phyloP scores from a whole-genome alignment of 2,888 invertebrate genomes.

The Nasonovia ribisnigri region DNA sequence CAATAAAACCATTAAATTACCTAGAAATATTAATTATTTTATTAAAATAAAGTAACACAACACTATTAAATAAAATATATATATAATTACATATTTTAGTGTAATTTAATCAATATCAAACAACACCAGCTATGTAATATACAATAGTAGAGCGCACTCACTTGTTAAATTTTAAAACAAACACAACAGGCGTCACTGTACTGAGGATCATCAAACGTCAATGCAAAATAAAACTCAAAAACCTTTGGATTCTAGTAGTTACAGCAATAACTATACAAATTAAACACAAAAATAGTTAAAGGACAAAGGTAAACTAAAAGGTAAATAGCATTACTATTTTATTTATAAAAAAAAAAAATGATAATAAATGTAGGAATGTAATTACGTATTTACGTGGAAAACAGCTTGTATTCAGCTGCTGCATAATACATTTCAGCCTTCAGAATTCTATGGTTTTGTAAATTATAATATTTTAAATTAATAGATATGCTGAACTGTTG shows the following conservation, averaged over 20 bases:
- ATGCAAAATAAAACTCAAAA: background rate
- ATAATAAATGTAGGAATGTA: background rate
- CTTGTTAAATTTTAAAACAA: slow-evolving; percentile 40
- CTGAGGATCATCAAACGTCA: background rate
- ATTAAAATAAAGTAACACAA: background rate
- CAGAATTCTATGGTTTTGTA: background rate
- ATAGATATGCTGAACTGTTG: background rate
- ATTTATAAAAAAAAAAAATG: background rate
- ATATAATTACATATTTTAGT: background rate
- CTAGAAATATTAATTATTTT: slow-evolving; percentile 38
- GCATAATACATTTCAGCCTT: background rate
- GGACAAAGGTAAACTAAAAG: background rate
- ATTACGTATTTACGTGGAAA: background rate
- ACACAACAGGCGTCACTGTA: slow-evolving; percentile 16
- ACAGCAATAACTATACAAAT: background rate
- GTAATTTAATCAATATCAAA: background rate
- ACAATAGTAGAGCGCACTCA: slow-evolving; percentile 2
- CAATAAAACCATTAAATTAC: slow-evolving; percentile 54
- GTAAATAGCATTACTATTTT: background rate
- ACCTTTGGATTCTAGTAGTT: background rate
- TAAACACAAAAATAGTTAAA: background rate
- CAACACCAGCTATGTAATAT: background rate
- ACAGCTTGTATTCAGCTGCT: background rate
- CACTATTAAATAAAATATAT: background rate
- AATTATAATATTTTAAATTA: background rate